Percentiles rank a stretch among this genome's conserved stretches.
Evolutionary conservation across 1,140 invertebrate species (phyloP).

Genomic region (Vanessa tameamea): DNA sequence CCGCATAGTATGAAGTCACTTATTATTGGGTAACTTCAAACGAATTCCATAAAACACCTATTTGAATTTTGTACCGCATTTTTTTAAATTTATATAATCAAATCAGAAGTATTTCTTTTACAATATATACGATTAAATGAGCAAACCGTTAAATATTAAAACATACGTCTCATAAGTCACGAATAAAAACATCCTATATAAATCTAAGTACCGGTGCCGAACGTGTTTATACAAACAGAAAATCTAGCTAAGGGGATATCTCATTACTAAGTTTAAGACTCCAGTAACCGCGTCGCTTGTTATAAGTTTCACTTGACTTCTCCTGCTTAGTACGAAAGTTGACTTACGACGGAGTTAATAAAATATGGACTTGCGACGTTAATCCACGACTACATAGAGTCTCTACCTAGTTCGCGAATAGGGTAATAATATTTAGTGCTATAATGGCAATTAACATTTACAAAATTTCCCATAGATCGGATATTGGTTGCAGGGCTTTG

Average conservation of each 20-base stretch:
- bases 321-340: slow-evolving; percentile 8
- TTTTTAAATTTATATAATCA: too few species aligned
- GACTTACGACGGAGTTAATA: slow-evolving; percentile 23
- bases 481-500: too few species aligned
- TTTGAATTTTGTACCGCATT: too few species aligned
- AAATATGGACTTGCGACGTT: slow-evolving; percentile 9
- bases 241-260: slow-evolving; percentile 48
- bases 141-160: too few species aligned
- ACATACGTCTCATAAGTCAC: neutral
- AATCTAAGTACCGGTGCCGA: neutral
- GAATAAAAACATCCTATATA: neutral
- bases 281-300: slow-evolving; percentile 47
- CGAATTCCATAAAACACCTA: too few species aligned
- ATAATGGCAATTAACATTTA: neutral
- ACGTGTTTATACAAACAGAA: slow-evolving; percentile 36
- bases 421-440: neutral
- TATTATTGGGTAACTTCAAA: too few species aligned
- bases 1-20: too few species aligned
- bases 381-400: neutral
- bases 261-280: slow-evolving; percentile 54
- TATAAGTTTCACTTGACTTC: slow-evolving; percentile 46
- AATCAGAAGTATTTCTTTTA: too few species aligned
- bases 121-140: too few species aligned
- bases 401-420: neutral
- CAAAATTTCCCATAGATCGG: too few species aligned